Percentiles rank a stretch among this genome's conserved stretches.
phyloP scores from a whole-genome alignment of 2,888 invertebrate genomes.

The Brenthis hecate region DNA sequence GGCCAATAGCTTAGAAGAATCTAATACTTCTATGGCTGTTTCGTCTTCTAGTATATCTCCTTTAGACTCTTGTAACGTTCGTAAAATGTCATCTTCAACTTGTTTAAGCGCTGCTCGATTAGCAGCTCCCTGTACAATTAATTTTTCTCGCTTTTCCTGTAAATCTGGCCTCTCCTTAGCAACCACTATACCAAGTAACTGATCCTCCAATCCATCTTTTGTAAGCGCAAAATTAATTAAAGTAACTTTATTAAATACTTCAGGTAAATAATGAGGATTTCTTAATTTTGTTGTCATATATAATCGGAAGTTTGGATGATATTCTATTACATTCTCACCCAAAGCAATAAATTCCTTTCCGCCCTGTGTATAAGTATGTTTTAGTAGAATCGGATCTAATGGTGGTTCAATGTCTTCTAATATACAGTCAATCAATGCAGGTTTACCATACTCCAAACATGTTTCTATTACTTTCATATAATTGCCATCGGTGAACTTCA shows the following conservation, averaged over 20 bases:
- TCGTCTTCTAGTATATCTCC: conserved; percentile 96
- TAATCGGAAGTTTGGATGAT: conserved; percentile 87
- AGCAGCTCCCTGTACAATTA: conserved; percentile 89
- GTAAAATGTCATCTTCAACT: conserved; percentile 94
- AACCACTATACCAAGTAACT: conserved; percentile 91
- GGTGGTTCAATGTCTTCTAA: conserved; percentile 90
- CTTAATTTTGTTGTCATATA: conserved; percentile 92
- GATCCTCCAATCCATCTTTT: conserved; percentile 91
- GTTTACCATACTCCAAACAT: conserved; percentile 89
- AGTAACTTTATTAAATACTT: conserved; percentile 91
- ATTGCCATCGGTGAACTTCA: conserved; percentile 88
- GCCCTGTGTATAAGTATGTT: conserved; percentile 88
- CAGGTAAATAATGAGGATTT: conserved; percentile 93
- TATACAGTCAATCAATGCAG: conserved; percentile 89
- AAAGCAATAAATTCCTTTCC: conserved; percentile 88
- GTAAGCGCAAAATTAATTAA: conserved; percentile 93
- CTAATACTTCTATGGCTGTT: conserved; percentile 92
- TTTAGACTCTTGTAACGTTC: conserved; percentile 90
- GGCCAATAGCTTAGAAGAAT: conserved; percentile 91
- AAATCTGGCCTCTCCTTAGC: conserved; percentile 93
- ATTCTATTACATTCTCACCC: conserved; percentile 90
- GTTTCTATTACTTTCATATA: conserved; percentile 89
- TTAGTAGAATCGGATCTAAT: conserved; percentile 88
- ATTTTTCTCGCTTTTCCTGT: conserved; percentile 89
- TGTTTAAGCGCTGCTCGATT: conserved; percentile 91